These are phyloP conservation scores for Microcebus tavaratra DNA, from an alignment of 2,113 vertebrate species.

Conservation along the genomic window DNA sequence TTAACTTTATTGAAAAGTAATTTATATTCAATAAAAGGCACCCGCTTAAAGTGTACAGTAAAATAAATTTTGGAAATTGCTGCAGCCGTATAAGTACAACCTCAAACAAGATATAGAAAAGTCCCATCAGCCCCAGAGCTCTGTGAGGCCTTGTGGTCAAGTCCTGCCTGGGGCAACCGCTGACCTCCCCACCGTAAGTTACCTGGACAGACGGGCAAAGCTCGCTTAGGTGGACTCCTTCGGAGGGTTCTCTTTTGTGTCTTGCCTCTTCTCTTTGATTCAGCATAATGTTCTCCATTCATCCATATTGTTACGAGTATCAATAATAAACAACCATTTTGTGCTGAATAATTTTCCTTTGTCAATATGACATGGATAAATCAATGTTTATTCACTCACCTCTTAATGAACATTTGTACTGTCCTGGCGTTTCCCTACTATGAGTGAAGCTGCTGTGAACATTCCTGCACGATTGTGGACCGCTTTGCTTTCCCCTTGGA, in stretches of 20 bases:
- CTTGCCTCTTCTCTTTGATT: neutral
- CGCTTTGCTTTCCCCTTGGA: neutral
- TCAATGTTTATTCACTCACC: neutral
- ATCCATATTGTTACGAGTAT: neutral
- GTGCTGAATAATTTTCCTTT: neutral
- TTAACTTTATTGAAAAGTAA: neutral
- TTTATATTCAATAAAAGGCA: neutral
- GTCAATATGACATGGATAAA: neutral
- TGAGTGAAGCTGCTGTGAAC: neutral
- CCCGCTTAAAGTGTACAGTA: neutral
- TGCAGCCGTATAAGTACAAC: neutral
- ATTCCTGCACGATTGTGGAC: no score
- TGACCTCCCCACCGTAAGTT: neutral
- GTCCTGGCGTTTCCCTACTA: neutral
- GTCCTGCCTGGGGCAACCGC: no score
- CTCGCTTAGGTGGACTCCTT: rapidly evolving
- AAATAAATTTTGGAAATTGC: neutral
- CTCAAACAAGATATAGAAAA: neutral
- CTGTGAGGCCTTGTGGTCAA: neutral
- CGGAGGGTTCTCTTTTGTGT: neutral
- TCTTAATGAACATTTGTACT: neutral
- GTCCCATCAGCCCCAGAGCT: neutral
- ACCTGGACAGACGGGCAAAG: neutral
- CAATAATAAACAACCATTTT: neutral
- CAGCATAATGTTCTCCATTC: neutral